Conservation (phyloP, 2,797 vertebrate species). For the Heterohyrax brucei region DNA sequence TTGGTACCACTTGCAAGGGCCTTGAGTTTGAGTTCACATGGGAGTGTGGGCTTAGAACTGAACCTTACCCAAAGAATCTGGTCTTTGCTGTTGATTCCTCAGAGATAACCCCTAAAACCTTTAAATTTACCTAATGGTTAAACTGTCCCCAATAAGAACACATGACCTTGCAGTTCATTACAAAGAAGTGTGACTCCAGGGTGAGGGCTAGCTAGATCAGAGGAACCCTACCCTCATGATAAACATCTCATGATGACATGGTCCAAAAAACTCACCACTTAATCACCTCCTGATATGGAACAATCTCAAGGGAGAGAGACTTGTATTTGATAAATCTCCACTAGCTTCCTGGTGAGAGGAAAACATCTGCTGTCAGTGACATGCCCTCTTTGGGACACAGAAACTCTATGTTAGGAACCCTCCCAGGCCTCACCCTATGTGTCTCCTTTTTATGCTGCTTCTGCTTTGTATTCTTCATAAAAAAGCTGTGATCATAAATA, state of each 20-base stretch:
- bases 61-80: neutral
- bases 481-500: too few relatives aligned
- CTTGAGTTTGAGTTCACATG: conserved; percentile 9
- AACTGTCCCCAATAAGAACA: neutral
- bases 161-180: neutral
- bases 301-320: neutral
- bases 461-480: too few relatives aligned
- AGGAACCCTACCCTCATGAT: neutral
- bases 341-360: neutral
- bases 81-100: neutral
- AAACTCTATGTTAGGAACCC: too few relatives aligned
- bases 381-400: neutral
- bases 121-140: neutral
- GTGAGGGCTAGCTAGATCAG: neutral
- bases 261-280: neutral
- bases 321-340: neutral
- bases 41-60: neutral
- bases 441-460: too few relatives aligned
- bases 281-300: neutral
- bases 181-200: neutral
- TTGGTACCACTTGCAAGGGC: neutral
- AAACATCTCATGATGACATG: neutral
- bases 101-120: neutral
- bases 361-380: neutral
- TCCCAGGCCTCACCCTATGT: too few relatives aligned